Evolutionary conservation across 1,140 invertebrate genomes (phyloP).

Genomic region (Venustaconcha ellipsiformis): DNA sequence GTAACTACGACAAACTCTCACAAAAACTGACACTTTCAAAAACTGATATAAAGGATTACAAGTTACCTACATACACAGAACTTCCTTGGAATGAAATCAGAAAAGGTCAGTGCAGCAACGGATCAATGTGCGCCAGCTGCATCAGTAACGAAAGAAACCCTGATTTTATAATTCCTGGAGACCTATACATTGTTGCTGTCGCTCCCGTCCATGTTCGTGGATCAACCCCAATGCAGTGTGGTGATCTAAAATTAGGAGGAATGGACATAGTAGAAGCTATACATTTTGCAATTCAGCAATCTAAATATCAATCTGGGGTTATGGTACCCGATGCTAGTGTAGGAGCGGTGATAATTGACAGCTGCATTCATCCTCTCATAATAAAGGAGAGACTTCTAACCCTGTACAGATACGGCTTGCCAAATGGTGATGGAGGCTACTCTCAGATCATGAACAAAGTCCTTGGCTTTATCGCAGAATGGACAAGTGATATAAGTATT

Average conservation of each 20-base stretch:
- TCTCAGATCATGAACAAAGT: too few species aligned
- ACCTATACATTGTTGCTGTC: constrained; percentile 27
- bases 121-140: constrained; percentile 6
- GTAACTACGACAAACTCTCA: too few species aligned
- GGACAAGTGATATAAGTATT: too few species aligned
- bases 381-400: constrained; percentile 29
- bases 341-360: constrained; percentile 25
- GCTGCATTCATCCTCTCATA: constrained; percentile 28
- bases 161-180: constrained; percentile 10
- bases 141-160: background rate
- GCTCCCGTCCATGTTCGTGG: constrained; percentile 19
- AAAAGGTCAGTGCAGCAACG: constrained; percentile 21
- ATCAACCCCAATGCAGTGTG: constrained; percentile 15
- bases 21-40: too few species aligned
- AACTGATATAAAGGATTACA: too few species aligned
- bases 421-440: too few species aligned
- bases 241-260: constrained; percentile 19
- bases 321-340: constrained; percentile 1
- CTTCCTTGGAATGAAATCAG: constrained; percentile 8
- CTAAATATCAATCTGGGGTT: constrained; percentile 3
- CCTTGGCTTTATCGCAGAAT: too few species aligned
- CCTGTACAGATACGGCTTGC: constrained; percentile 6
- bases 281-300: constrained; percentile 11
- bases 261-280: constrained; percentile 23
- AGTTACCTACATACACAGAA: background rate